Evolutionary conservation across 2,888 invertebrate species (phyloP).

Genomic region (Yponomeuta malinellus): DNA sequence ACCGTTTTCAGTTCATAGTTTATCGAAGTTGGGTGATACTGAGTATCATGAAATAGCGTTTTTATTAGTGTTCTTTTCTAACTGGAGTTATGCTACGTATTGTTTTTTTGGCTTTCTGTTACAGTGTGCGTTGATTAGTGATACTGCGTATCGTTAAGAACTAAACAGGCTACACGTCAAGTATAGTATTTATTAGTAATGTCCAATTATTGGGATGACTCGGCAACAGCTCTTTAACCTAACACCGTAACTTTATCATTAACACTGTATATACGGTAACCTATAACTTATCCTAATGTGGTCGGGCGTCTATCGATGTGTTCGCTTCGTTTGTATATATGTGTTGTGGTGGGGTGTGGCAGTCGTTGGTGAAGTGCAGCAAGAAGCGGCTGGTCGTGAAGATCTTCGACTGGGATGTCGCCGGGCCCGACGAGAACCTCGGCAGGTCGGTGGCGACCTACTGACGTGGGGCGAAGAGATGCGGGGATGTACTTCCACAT

Average conservation of each 20-base stretch:
- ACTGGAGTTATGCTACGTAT: neutral
- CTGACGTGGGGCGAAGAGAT: constrained; percentile 22
- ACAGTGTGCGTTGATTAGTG: constrained; percentile 3
- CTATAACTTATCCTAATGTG: neutral
- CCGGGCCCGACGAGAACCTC: constrained; percentile 92
- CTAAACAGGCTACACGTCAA: neutral
- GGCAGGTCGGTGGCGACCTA: constrained; percentile 83
- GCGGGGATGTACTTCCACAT: constrained; percentile 8
- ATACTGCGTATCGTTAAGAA: neutral
- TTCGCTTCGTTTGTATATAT: constrained; percentile 21
- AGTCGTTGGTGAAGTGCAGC: constrained; percentile 56
- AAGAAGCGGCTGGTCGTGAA: constrained; percentile 64
- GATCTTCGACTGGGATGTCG: constrained; percentile 94
- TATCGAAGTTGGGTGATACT: constrained; percentile 8
- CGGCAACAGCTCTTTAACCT: neutral
- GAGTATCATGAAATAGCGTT: neutral
- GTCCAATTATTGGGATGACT: constrained; percentile 7
- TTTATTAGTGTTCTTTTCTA: neutral
- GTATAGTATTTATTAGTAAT: neutral
- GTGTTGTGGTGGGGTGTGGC: constrained; percentile 59
- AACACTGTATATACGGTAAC: neutral
- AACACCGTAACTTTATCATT: neutral
- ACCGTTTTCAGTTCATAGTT: neutral
- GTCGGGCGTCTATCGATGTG: neutral
- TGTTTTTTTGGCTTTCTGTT: neutral